Evolutionary conservation across 2,113 vertebrate genomes (phyloP).

Genomic region (Catharus minimus): DNA sequence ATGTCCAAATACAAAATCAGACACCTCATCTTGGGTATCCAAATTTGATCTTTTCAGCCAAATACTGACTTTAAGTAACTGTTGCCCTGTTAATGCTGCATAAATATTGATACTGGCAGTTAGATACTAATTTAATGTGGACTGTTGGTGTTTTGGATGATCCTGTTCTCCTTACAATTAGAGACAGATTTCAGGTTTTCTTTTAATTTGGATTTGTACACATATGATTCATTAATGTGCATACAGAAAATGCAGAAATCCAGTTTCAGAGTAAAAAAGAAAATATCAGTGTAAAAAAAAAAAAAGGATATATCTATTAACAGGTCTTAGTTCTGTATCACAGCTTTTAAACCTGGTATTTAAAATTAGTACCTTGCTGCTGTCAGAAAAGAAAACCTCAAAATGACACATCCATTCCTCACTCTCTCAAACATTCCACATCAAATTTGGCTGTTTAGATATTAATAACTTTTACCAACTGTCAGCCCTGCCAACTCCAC

Average conservation of each 20-base stretch:
- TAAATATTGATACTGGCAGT: conserved; percentile 6
- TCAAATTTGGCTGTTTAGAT: conserved; percentile 14
- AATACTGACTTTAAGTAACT: background rate
- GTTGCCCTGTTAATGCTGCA: background rate
- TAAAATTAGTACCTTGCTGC: background rate
- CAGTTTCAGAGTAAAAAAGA: background rate
- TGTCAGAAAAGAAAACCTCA: conserved; percentile 2
- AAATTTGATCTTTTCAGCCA: background rate
- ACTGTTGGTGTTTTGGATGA: background rate
- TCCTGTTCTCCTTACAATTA: background rate
- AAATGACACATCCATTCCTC: conserved; percentile 7
- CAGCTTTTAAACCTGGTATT: background rate
- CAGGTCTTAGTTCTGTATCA: background rate
- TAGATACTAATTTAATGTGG: background rate
- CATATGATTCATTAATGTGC: background rate
- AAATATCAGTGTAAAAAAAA: background rate
- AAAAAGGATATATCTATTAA: background rate
- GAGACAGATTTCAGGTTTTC: background rate
- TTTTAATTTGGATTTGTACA: background rate
- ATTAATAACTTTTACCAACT: conserved; percentile 9
- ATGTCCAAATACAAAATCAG: conserved; percentile 30
- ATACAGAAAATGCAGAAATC: background rate
- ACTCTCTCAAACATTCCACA: conserved; percentile 18
- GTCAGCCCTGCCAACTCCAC: background rate
- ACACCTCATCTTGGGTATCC: conserved; percentile 13